phyloP scores from a whole-genome alignment of 2,888 invertebrate species.

The Torymus tubicola region DNA sequence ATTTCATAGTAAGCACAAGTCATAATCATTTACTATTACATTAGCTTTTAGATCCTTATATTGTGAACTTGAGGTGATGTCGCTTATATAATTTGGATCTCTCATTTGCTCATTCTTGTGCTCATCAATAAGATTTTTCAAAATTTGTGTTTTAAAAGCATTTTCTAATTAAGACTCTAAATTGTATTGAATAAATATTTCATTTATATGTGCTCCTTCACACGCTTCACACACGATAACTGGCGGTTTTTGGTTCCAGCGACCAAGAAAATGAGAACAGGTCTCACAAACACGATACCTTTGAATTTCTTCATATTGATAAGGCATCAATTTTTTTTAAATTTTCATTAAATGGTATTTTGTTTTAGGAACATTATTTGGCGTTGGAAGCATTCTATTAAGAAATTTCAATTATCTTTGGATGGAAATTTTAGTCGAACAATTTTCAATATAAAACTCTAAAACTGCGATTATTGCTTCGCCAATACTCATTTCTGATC shows the following conservation, averaged over 20 bases:
- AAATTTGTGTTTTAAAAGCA: no score
- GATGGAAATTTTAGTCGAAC: background rate
- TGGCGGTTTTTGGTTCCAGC: no score
- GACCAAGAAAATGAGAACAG: no score
- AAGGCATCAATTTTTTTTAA: background rate
- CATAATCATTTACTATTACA: no score
- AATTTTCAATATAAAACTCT: background rate
- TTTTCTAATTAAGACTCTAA: background rate
- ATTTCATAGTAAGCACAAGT: no score
- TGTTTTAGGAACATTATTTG: background rate
- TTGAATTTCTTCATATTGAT: background rate
- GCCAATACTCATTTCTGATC: background rate
- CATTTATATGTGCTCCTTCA: background rate
- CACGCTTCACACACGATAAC: background rate
- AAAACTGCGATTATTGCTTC: background rate
- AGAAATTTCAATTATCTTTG: background rate
- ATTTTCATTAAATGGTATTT: background rate
- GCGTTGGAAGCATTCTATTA: background rate
- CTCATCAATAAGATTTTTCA: background rate
- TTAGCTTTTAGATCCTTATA: no score
- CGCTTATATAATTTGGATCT: background rate
- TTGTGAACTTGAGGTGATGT: background rate
- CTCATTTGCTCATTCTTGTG: background rate
- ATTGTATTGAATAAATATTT: slow-evolving; percentile 2
- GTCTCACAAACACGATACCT: background rate